phyloP scores from a whole-genome alignment of 2,888 invertebrate genomes.

The Zootermopsis nevadensis region DNA sequence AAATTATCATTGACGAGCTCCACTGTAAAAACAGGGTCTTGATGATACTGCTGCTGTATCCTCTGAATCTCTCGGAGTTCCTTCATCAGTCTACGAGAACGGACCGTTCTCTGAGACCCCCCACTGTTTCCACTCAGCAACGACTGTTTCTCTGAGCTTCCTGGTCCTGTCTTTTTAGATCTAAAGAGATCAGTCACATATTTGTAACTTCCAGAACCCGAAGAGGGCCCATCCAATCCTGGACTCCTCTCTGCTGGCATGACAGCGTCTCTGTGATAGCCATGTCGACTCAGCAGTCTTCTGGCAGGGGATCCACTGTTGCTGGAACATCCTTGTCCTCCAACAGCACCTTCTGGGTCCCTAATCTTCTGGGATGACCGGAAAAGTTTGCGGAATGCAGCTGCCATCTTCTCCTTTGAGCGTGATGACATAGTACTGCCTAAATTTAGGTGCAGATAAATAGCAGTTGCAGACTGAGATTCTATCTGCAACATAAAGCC shows the following conservation, averaged over 20 bases:
- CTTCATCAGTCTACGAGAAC: constrained; percentile 86
- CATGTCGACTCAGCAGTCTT: constrained; percentile 63
- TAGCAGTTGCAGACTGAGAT: background rate
- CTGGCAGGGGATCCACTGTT: constrained; percentile 70
- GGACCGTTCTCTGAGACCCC: constrained; percentile 69
- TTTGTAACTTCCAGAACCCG: constrained; percentile 56
- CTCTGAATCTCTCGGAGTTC: constrained; percentile 84
- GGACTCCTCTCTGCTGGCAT: constrained; percentile 58
- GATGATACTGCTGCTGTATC: constrained; percentile 71
- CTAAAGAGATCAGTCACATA: constrained; percentile 62
- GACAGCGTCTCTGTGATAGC: constrained; percentile 58
- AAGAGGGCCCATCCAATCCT: constrained; percentile 25
- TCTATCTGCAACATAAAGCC: background rate
- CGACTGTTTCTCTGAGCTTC: constrained; percentile 46
- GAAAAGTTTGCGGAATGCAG: constrained; percentile 83
- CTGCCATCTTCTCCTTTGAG: constrained; percentile 84
- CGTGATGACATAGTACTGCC: constrained; percentile 66
- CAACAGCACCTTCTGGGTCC: constrained; percentile 50
- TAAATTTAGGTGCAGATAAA: background rate
- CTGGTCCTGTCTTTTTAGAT: constrained; percentile 59
- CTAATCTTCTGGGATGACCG: constrained; percentile 75
- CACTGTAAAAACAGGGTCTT: constrained; percentile 83
- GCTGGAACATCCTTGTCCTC: constrained; percentile 52
- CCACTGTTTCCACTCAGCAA: constrained; percentile 58
- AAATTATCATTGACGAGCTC: constrained; percentile 88